Evolutionary conservation across 2,113 vertebrate genomes (phyloP).

Genomic region (Ciconia maguari): DNA sequence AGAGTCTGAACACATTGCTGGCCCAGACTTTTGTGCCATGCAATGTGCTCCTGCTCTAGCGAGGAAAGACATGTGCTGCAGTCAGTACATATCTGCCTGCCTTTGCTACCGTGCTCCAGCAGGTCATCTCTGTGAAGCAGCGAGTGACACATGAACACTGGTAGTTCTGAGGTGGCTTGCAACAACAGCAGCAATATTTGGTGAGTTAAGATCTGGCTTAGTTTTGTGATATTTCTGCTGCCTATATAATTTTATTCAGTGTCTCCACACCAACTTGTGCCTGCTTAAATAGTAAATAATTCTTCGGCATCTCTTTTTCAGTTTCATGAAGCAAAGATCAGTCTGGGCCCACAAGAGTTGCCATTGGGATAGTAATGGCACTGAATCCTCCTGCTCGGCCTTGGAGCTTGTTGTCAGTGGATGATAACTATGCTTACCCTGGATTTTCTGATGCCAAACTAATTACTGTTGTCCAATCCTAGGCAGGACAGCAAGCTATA

Average conservation of each 20-base stretch:
- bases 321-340: not conserved
- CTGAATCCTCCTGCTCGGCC: not conserved
- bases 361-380: not conserved
- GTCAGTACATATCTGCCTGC: not conserved
- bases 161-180: not conserved
- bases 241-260: not conserved
- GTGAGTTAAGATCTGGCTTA: not conserved
- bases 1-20: not conserved
- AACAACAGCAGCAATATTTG: not conserved
- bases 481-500: not conserved
- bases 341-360: not conserved
- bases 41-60: not conserved
- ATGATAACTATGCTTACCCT: not conserved
- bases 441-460: not conserved
- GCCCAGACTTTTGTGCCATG: not conserved
- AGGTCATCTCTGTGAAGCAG: not conserved
- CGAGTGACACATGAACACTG: not conserved
- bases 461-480: not conserved
- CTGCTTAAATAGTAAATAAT: not conserved
- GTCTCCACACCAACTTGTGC: not conserved
- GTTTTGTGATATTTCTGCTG: not conserved
- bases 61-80: not conserved
- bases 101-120: not conserved
- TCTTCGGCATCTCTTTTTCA: not conserved
- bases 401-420: not conserved